Base-by-base conservation (phyloP, 2,888 invertebrate species). In the Globia sparganii region DNA sequence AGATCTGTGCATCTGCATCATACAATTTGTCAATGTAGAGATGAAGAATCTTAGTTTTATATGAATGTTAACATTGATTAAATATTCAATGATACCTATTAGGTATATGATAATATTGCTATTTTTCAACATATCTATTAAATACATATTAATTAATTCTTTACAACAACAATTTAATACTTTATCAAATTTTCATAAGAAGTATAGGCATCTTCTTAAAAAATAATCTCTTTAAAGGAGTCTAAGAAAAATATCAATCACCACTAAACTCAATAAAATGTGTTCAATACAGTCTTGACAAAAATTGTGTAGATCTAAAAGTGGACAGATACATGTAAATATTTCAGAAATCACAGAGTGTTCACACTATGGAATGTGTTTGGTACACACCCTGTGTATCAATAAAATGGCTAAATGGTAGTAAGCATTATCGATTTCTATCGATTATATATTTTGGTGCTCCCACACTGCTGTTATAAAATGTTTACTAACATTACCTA, bases 151-250 rank as follows among this genome's bases (percentile, higher is more conserved):
- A 76, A 58, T 31, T 37, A 75, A 68, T 76, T 76, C 68, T 81
- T 77, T 80, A 82, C 66, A 80, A 82, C 68, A 80, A 79, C 77
- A 68, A 68, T 75, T 69, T 82, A 82, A 70, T 83, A 76, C 59
- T 56, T 77, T 83, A 80, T 83, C n/a, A 78, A 78, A 81, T 46
- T 34, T 66, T 81, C 81, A 84, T 81, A 81, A 81, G 79, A 83
- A 71, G 66, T 74, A 70, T 80, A 84, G 62, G 66, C 75, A 80
- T 73, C 46, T 72, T 69, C 78, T 84, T 84, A 84, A 79, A 68
- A 79, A 84, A 70, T 78, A 81, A 84, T 74, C 74, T 70, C 80
- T 73, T 66, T 73, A 69, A 25, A 79, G 58, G 59, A 84, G 72
- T 65, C 81, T 70, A 81, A 78, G 64, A 65, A 77, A 77, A 86